phyloP scores from a whole-genome alignment of 2,797 vertebrate species.

The Chelmon rostratus region DNA sequence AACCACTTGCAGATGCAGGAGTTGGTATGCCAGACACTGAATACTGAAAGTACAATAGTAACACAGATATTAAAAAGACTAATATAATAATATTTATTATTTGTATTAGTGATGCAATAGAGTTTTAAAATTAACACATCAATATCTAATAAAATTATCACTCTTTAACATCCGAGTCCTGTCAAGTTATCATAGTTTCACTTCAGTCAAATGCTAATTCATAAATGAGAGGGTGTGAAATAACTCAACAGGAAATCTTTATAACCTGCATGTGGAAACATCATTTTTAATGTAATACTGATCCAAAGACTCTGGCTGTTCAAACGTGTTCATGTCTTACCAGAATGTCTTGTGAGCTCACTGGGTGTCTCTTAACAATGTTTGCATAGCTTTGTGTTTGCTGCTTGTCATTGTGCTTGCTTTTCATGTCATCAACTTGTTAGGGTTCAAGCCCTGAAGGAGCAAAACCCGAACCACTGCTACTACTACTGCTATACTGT shows the following conservation, averaged over 20 bases:
- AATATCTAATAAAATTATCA: not conserved
- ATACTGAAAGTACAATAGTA: conserved; percentile 20
- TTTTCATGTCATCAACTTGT: conserved; percentile 21
- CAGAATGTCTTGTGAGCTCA: not conserved
- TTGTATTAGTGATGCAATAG: not conserved
- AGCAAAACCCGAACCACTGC: no score
- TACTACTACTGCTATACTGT: no score
- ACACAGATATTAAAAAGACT: conserved; percentile 18
- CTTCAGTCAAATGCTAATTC: not conserved
- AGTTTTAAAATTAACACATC: conserved; percentile 7
- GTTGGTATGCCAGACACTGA: conserved; percentile 43
- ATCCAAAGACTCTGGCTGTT: not conserved
- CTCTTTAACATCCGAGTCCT: conserved; percentile 6
- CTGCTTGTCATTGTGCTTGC: conserved; percentile 6
- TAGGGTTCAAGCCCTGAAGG: no score
- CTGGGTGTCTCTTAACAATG: not conserved
- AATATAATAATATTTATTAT: conserved; percentile 17
- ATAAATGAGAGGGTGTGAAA: not conserved
- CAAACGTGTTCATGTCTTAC: not conserved
- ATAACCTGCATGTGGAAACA: not conserved
- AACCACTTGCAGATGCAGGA: conserved; percentile 30
- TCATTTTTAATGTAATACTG: not conserved
- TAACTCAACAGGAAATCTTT: conserved; percentile 9
- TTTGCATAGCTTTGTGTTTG: conserved; percentile 15
- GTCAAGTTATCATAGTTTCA: not conserved